A percentile compares a stretch with the other conserved stretches of the same genome.
Conservation (phyloP, 35 echinoderm and acorn worm genomes). For the Heliocidaris erythrogramma region DNA sequence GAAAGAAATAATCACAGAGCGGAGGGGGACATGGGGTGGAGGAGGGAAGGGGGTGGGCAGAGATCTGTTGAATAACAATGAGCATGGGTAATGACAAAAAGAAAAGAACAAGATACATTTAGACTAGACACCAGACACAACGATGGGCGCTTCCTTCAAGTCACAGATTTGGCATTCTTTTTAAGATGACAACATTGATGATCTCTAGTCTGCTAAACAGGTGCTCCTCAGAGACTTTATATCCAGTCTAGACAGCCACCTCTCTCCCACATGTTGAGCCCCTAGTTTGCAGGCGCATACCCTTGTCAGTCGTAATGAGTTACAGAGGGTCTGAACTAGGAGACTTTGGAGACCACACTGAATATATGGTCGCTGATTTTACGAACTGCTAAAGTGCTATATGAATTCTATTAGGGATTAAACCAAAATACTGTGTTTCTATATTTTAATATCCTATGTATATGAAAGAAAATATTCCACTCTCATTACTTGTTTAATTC, state of each 20-base stretch:
- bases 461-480: too few relatives aligned
- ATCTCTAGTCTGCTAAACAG: not conserved
- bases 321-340: too few relatives aligned
- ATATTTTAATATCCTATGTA: too few relatives aligned
- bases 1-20: too few relatives aligned
- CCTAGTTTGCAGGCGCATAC: not conserved
- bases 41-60: too few relatives aligned
- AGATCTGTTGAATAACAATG: not conserved
- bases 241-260: not conserved
- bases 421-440: too few relatives aligned
- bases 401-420: too few relatives aligned
- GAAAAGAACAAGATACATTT: not conserved
- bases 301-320: too few relatives aligned
- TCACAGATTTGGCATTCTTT: not conserved
- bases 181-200: not conserved
- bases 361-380: not conserved
- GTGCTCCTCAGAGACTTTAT: not conserved
- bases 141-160: not conserved
- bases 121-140: not conserved
- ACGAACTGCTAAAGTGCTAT: too few relatives aligned
- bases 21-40: too few relatives aligned
- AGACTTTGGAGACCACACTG: too few relatives aligned
- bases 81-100: not conserved
- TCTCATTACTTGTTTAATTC: too few relatives aligned
- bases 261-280: not conserved